These are phyloP conservation scores for Silurus aristotelis DNA, from an alignment of 2,797 vertebrate genomes.

Conservation along the genomic window DNA sequence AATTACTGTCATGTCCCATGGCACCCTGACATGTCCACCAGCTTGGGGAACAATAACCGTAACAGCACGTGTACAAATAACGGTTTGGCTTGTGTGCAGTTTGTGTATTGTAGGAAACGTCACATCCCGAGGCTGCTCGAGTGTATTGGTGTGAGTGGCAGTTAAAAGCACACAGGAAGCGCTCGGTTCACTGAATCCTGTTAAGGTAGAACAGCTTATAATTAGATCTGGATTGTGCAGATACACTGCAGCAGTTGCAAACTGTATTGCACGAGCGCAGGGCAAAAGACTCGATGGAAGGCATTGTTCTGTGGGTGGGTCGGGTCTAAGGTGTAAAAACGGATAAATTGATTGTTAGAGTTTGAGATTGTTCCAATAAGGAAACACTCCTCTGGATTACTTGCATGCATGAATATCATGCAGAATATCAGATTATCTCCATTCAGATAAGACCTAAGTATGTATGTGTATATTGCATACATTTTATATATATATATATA, in stretches of 20 bases:
- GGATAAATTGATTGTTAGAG: not conserved
- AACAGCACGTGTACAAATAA: constrained; percentile 63
- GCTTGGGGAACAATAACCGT: constrained; percentile 67
- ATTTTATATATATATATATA: too few relatives aligned
- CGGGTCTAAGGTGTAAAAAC: not conserved
- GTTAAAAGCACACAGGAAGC: constrained; percentile 68
- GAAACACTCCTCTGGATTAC: not conserved
- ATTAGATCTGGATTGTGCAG: constrained; percentile 71
- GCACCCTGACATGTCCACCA: not conserved
- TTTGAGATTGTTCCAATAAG: too few relatives aligned
- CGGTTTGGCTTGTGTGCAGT: constrained; percentile 64
- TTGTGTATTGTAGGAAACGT: constrained; percentile 64
- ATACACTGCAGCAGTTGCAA: not conserved
- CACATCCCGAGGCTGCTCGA: constrained; percentile 65
- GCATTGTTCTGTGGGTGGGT: not conserved
- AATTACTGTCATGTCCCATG: not conserved
- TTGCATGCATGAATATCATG: not conserved
- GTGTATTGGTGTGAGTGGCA: constrained; percentile 73
- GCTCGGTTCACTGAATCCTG: constrained; percentile 73
- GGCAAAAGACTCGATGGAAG: not conserved
- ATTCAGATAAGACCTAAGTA: too few relatives aligned
- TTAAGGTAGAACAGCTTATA: constrained; percentile 80
- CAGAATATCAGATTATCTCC: not conserved
- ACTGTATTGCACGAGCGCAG: not conserved
- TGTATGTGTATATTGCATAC: too few relatives aligned